phyloP scores from a whole-genome alignment of 2,797 vertebrate species.

The Erpetoichthys calabaricus region DNA sequence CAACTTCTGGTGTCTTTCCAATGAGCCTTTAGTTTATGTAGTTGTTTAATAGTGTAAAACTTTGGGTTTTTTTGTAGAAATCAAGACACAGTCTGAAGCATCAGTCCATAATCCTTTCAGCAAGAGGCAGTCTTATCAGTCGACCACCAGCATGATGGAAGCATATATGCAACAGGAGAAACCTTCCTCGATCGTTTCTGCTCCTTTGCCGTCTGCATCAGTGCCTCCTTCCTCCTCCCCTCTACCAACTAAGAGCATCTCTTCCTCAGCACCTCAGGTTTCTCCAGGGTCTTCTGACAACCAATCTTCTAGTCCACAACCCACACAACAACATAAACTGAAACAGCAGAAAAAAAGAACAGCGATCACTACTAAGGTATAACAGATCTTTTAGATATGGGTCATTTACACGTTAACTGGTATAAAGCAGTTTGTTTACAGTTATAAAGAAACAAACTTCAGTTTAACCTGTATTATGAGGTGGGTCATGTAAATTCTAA shows the following conservation, averaged over 20 bases:
- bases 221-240: slow-evolving; percentile 48
- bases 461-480: no score
- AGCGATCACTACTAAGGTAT: slow-evolving; percentile 80
- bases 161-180: slow-evolving; percentile 87
- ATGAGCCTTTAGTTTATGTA: no score
- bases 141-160: slow-evolving; percentile 82
- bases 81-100: slow-evolving; percentile 73
- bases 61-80: slow-evolving; percentile 46
- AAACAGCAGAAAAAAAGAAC: slow-evolving; percentile 93
- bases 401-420: no score
- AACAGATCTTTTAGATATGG: no score
- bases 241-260: slow-evolving; percentile 46
- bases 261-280: slow-evolving; percentile 64
- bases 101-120: slow-evolving; percentile 70
- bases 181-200: slow-evolving; percentile 42
- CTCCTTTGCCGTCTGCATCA: slow-evolving; percentile 44
- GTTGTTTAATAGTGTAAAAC: no score
- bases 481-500: no score
- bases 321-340: slow-evolving; percentile 89
- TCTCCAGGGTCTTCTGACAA: slow-evolving; percentile 79
- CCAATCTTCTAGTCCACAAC: slow-evolving; percentile 84
- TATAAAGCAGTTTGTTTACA: no score
- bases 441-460: no score
- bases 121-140: slow-evolving; percentile 82
- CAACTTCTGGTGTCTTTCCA: no score